Evolutionary conservation across 2,797 vertebrate genomes (phyloP), one percentile per base, ranked within the genome.

Genomic region (Thunnus albacares): DNA sequence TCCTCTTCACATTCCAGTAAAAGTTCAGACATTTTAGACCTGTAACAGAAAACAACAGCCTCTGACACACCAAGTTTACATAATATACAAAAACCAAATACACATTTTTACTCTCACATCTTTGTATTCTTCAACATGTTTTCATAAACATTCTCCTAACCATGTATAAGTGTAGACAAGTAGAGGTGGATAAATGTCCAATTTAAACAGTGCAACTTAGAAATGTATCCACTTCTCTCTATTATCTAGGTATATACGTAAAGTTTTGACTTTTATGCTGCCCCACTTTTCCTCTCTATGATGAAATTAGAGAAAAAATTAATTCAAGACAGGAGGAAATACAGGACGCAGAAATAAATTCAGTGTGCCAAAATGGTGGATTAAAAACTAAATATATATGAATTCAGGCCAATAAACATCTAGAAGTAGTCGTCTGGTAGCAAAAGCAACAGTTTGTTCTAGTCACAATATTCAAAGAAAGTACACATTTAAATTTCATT

Each of bases 1-100:
- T 84, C 79, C 43, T 84, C 79, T 8, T 85, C 61, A 74, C 78
- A 73, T 49, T 78, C 75, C 43, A 85, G 79, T 30, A 81, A 56
- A 51, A 75, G 28, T 30, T 75, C 70, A 26, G 79, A 75, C 1
- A 12, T 8, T 12, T 45, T 77, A 10, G 65, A 75, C 26, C 79
- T 81, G 70, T n/a, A 53, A 57, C 3, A 51, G 18, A 64, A 67
- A 43, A 30, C 28, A 4, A 30, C 22, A 61, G 11, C 38, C 7
- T 20, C 9, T 41, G 20, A 57, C 38, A 66, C 2, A 8, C 15
- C 41, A 2, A 14, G 0, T 71, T 51, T 30, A 49, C 0, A 1
- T 12, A 4, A 26, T 9, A 17, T 18, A 52, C 1, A 22, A 38
- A 38, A 38, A 38, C 2, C 11, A n/a, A 61, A 51, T 38, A 4